These are phyloP conservation scores for Pterocles burchelli DNA, from an alignment of 2,113 vertebrate genomes.

Conservation along the genomic window DNA sequence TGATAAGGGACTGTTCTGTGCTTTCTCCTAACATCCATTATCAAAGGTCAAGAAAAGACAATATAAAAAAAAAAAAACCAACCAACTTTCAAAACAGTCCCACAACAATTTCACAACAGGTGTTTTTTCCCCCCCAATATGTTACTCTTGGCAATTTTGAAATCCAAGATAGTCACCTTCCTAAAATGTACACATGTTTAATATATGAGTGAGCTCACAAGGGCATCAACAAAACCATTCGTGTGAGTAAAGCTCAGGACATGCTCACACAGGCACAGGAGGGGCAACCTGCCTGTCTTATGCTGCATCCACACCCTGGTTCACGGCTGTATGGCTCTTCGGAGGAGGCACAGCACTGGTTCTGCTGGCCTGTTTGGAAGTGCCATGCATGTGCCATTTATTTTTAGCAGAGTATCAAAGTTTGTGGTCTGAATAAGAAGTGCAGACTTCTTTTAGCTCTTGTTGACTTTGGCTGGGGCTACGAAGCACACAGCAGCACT, in stretches of 20 bases:
- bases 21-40: not conserved
- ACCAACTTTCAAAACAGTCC: not conserved
- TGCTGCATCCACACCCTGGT: not conserved
- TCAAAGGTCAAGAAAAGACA: not conserved
- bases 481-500: not conserved
- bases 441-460: accelerated
- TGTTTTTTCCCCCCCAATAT: accelerated
- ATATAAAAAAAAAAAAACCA: not conserved
- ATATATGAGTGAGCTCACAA: accelerated
- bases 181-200: accelerated
- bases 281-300: not conserved
- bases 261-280: accelerated
- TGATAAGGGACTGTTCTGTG: not conserved
- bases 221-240: accelerated
- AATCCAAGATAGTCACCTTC: not conserved
- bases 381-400: accelerated
- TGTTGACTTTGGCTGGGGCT: not conserved
- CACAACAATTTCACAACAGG: not conserved
- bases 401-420: not conserved
- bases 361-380: accelerated
- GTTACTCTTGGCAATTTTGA: not conserved
- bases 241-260: not conserved
- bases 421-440: not conserved
- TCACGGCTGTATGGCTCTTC: not conserved
- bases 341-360: accelerated